Conservation (phyloP, 2,888 invertebrate genomes). For the Hypercompe scribonia region DNA sequence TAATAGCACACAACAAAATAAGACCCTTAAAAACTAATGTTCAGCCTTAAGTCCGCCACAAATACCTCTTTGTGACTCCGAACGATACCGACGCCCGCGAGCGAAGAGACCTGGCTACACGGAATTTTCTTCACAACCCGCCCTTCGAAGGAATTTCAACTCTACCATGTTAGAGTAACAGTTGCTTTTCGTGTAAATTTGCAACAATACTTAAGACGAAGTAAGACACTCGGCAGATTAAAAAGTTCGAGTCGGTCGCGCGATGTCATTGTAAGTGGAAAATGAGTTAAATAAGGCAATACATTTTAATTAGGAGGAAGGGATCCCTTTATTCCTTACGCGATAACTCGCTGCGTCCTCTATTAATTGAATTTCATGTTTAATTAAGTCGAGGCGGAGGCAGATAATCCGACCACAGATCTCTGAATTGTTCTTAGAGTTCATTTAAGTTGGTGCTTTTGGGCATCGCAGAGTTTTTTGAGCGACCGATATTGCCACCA, state of each 20-base stretch:
- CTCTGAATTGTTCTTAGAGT: constrained; percentile 65
- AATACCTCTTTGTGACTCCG: constrained; percentile 85
- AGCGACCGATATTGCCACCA: constrained; percentile 48
- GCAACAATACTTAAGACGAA: constrained; percentile 66
- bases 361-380: constrained; percentile 87
- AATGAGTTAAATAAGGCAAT: constrained; percentile 87
- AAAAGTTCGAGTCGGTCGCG: constrained; percentile 85
- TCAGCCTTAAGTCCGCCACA: constrained; percentile 83
- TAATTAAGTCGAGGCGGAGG: constrained; percentile 81
- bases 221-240: constrained; percentile 80
- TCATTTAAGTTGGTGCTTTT: constrained; percentile 71
- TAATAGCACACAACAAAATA: constrained; percentile 84
- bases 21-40: constrained; percentile 86
- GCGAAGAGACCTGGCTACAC: constrained; percentile 72
- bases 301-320: constrained; percentile 86
- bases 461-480: constrained; percentile 65
- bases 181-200: constrained; percentile 38
- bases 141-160: constrained; percentile 46
- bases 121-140: constrained; percentile 62
- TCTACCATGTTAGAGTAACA: constrained; percentile 25
- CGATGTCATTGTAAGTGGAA: constrained; percentile 86
- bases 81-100: constrained; percentile 70
- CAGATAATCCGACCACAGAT: constrained; percentile 79
- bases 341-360: constrained; percentile 82
- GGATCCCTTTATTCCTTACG: constrained; percentile 84